Evolutionary conservation across 2,113 vertebrate genomes (phyloP).

Genomic region (Heterotilapia buettikoferi): DNA sequence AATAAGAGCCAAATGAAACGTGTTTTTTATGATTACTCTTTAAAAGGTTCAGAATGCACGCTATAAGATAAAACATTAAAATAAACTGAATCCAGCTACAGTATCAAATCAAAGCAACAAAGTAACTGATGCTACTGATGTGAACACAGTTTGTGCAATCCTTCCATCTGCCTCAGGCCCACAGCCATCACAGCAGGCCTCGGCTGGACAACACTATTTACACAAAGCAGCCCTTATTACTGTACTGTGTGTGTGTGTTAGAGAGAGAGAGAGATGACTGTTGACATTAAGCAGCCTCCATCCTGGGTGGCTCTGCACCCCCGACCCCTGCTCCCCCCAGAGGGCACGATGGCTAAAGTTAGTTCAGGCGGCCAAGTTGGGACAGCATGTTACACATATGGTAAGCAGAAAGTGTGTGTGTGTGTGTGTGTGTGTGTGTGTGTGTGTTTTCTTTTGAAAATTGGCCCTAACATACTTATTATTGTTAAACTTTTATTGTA

Average conservation of each 20-base stretch:
- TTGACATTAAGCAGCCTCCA: constrained; percentile 25
- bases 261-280: not conserved
- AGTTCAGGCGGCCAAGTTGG: not conserved
- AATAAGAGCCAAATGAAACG: not conserved
- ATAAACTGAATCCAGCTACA: not conserved
- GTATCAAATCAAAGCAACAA: not conserved
- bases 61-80: not conserved
- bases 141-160: not conserved
- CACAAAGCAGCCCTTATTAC: not conserved
- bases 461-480: too few relatives aligned
- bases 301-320: not conserved
- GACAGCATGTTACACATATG: not conserved
- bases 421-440: not conserved
- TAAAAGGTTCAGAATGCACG: not conserved
- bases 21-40: not conserved
- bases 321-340: not conserved
- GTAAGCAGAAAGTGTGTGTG: not conserved
- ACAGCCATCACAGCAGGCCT: not conserved
- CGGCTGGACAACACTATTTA: not conserved
- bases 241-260: not conserved
- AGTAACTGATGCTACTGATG: not conserved
- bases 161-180: not conserved
- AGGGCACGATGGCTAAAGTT: constrained; percentile 4
- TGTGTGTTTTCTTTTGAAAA: not conserved
- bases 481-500: too few relatives aligned